Conservation (phyloP, 2,113 vertebrate genomes). For the Panthera tigris region DNA sequence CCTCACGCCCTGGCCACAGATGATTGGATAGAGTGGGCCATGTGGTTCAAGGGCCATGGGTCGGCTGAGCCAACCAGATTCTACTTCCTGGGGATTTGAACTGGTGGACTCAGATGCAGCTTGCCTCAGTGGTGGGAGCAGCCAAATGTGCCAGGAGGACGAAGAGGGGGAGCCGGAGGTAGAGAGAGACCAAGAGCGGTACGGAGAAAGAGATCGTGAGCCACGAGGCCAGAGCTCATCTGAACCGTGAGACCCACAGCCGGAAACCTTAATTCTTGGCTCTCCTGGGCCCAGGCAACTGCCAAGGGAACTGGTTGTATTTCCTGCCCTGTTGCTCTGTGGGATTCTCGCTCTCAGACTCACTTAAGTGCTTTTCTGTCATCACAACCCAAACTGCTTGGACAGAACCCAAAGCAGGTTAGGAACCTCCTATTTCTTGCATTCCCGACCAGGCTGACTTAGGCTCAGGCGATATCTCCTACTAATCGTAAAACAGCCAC, state of each 20-base stretch:
- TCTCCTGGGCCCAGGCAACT: background rate
- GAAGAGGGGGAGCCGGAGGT: background rate
- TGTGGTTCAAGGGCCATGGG: background rate
- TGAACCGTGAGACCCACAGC: background rate
- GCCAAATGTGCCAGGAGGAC: background rate
- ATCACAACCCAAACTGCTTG: background rate
- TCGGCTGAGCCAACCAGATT: background rate
- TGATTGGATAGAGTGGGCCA: background rate
- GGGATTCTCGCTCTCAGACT: background rate
- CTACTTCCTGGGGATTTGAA: background rate
- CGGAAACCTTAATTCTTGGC: background rate
- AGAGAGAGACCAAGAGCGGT: background rate
- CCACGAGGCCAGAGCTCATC: background rate
- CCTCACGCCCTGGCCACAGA: background rate
- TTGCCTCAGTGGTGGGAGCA: background rate
- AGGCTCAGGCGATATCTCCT: background rate
- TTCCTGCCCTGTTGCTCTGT: background rate
- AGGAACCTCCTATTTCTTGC: background rate
- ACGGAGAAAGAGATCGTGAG: background rate
- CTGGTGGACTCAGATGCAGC: background rate
- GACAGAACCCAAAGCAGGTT: background rate
- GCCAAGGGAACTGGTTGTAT: background rate
- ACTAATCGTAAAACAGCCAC: background rate
- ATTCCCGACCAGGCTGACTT: background rate
- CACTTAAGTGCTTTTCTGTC: background rate